Evolutionary conservation across 2,888 invertebrate species (phyloP).

Genomic region (Eupelmus urozonus): DNA sequence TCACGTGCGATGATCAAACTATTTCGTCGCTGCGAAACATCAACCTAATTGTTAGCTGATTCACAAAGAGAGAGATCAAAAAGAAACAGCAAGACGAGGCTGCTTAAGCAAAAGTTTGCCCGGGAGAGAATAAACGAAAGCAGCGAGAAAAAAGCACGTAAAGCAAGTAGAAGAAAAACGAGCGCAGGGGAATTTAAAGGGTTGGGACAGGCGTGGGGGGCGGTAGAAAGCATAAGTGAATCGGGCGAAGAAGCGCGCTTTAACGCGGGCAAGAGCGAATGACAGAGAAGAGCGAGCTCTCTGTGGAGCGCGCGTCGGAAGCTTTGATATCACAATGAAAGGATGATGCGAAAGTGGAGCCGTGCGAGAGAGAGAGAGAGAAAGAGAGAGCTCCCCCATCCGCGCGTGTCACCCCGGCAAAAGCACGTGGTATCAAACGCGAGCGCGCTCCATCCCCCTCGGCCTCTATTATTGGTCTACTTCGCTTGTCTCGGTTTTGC

Average conservation of each 20-base stretch:
- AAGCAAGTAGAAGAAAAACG: constrained; percentile 22
- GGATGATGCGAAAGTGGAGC: constrained; percentile 39
- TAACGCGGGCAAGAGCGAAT: background rate
- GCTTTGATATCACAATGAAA: constrained; percentile 58
- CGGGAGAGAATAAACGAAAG: constrained; percentile 1
- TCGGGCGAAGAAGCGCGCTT: constrained; percentile 31
- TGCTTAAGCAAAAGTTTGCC: constrained; percentile 47
- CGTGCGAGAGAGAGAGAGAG: background rate
- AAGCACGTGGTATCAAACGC: constrained; percentile 48
- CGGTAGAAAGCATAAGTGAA: constrained; percentile 44
- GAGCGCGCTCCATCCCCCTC: background rate
- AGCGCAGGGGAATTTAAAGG: constrained; percentile 27
- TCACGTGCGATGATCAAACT: constrained; percentile 29
- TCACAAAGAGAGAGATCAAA: constrained; percentile 46
- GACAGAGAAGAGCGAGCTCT: background rate
- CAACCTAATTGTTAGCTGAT: constrained; percentile 43
- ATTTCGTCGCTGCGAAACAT: constrained; percentile 18
- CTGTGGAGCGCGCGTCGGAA: constrained; percentile 38
- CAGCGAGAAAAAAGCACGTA: constrained; percentile 1
- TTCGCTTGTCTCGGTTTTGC: constrained; percentile 25
- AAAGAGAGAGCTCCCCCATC: background rate
- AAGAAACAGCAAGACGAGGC: constrained; percentile 26
- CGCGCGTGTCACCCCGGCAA: background rate
- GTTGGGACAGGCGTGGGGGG: constrained; percentile 1
- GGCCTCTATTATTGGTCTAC: constrained; percentile 48